Evolutionary conservation across 2,113 vertebrate species (phyloP).

Genomic region (Gnathonemus echidnorhynchus): DNA sequence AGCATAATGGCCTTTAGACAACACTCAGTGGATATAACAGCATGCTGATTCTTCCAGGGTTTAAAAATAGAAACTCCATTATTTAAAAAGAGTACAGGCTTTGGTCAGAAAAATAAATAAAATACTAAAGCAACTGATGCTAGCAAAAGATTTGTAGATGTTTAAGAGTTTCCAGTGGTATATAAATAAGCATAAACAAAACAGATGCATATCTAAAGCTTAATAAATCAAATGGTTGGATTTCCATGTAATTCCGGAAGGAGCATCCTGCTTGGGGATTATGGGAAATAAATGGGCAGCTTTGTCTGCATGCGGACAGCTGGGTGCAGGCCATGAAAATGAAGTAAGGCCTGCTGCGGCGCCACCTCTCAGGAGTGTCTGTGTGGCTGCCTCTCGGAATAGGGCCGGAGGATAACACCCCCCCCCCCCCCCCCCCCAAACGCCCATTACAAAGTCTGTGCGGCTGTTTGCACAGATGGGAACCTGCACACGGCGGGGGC

Average conservation of each 20-base stretch:
- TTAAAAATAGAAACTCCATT: neutral
- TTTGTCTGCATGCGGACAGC: slow-evolving; percentile 3
- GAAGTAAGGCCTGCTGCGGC: neutral
- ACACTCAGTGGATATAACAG: slow-evolving; percentile 26
- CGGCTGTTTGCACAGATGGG: slow-evolving; percentile 53
- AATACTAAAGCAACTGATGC: neutral
- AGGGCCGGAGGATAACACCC: slow-evolving; percentile 24
- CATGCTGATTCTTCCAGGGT: neutral
- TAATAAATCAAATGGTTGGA: neutral
- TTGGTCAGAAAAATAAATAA: neutral
- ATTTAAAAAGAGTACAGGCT: neutral
- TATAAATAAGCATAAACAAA: neutral
- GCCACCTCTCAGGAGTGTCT: neutral
- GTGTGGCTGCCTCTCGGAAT: slow-evolving; percentile 13
- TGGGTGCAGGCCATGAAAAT: slow-evolving; percentile 19
- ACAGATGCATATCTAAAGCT: neutral
- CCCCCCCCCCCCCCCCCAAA: slow-evolving; percentile 24
- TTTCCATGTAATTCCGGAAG: neutral
- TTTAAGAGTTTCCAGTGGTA: neutral
- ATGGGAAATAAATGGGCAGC: neutral
- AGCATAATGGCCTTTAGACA: slow-evolving; percentile 33
- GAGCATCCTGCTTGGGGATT: neutral
- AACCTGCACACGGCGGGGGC: slow-evolving; percentile 38
- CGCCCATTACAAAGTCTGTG: slow-evolving; percentile 21
- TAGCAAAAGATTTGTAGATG: neutral